These are phyloP conservation scores for Vulpes vulpes DNA, from an alignment of 2,113 vertebrate genomes.

Conservation along the genomic window DNA sequence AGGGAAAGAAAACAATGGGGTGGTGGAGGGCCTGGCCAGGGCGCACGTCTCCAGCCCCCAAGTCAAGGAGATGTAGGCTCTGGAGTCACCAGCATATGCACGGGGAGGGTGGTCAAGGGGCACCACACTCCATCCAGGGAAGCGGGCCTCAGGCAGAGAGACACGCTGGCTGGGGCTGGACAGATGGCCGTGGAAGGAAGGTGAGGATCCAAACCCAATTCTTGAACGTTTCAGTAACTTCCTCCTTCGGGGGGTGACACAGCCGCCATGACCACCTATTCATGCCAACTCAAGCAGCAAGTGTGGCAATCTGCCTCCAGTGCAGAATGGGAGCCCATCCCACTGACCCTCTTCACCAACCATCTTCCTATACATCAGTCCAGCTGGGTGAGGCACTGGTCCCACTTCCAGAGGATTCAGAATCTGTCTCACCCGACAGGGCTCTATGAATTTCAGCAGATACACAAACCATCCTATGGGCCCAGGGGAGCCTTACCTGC, in stretches of 20 bases:
- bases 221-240: fast-evolving
- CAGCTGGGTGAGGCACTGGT: fast-evolving
- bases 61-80: fast-evolving
- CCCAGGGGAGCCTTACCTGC: neutral
- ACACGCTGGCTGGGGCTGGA: neutral
- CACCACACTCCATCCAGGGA: fast-evolving
- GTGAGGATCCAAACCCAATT: fast-evolving
- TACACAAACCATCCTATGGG: neutral
- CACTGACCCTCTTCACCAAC: fast-evolving
- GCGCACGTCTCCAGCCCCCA: fast-evolving
- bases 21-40: neutral
- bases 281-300: neutral
- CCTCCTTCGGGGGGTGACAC: fast-evolving
- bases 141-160: neutral
- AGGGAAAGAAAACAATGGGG: neutral
- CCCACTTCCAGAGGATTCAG: neutral
- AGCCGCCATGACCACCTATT: fast-evolving
- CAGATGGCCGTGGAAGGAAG: fast-evolving
- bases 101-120: fast-evolving
- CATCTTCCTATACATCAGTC: fast-evolving
- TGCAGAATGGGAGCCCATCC: fast-evolving
- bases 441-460: neutral
- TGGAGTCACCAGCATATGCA: fast-evolving
- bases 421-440: too few species aligned
- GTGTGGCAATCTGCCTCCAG: fast-evolving